phyloP scores from a whole-genome alignment of 2,113 vertebrate species.

The Nyctibius bracteatus region DNA sequence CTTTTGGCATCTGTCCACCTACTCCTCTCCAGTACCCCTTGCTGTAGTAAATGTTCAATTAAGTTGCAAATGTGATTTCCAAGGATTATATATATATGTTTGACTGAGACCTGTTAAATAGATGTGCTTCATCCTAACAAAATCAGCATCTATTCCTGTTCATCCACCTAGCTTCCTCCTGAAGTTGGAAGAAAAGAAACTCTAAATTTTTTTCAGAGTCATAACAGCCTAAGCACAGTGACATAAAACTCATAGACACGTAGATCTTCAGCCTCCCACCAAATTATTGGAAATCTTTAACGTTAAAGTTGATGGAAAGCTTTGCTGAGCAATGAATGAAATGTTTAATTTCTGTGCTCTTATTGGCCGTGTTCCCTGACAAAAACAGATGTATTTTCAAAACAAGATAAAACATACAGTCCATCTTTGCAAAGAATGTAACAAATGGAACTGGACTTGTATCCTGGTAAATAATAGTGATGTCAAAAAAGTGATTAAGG shows the following conservation, averaged over 20 bases:
- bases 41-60: background rate
- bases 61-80: background rate
- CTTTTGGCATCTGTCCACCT: background rate
- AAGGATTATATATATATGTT: background rate
- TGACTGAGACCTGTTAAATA: background rate
- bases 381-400: constrained; percentile 59
- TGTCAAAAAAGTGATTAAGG: constrained; percentile 59
- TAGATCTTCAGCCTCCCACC: constrained; percentile 37
- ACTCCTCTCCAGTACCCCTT: background rate
- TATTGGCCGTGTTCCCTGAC: constrained; percentile 55
- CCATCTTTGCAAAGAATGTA: constrained; percentile 31
- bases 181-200: background rate
- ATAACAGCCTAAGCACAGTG: background rate
- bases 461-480: constrained; percentile 35
- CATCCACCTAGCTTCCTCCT: background rate
- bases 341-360: constrained; percentile 33
- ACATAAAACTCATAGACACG: constrained; percentile 44
- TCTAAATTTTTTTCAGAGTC: background rate
- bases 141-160: background rate
- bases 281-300: constrained; percentile 64
- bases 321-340: constrained; percentile 29
- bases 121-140: background rate
- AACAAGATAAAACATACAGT: constrained; percentile 51
- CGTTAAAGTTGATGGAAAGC: constrained; percentile 51
- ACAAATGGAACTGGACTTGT: constrained; percentile 35